These are phyloP conservation scores for Pelodiscus sinensis DNA, from an alignment of 2,113 vertebrate genomes.

Conservation along the genomic window DNA sequence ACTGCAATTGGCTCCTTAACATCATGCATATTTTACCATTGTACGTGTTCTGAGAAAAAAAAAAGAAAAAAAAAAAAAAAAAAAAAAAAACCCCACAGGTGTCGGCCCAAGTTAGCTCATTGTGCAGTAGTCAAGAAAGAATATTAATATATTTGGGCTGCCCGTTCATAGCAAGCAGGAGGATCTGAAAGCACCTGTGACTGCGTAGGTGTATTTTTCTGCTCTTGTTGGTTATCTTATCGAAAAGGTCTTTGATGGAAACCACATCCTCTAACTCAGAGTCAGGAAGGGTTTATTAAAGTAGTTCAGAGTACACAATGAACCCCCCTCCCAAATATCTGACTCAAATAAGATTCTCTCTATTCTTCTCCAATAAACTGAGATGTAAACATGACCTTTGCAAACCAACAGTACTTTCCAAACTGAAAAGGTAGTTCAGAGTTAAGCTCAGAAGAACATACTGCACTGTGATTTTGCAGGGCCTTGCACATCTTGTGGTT, in stretches of 20 bases:
- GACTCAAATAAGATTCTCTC: conserved; percentile 34
- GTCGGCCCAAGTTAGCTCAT: not conserved
- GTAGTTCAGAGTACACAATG: conserved; percentile 61
- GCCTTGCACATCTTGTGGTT: conserved; percentile 21
- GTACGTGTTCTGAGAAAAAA: not conserved
- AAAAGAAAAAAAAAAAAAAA: no score
- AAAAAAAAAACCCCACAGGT: not conserved
- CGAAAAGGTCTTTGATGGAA: conserved; percentile 79
- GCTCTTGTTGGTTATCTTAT: conserved; percentile 80
- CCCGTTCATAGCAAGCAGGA: conserved; percentile 10
- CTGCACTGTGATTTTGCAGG: conserved; percentile 39
- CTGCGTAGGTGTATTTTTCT: conserved; percentile 83
- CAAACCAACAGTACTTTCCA: conserved; percentile 68
- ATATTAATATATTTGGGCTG: conserved; percentile 41
- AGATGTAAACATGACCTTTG: conserved; percentile 63
- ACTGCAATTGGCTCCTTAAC: not conserved
- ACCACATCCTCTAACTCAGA: conserved; percentile 84
- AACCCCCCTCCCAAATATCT: conserved; percentile 33
- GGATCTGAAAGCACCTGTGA: conserved; percentile 73
- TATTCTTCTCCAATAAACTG: conserved; percentile 51
- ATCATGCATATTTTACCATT: not conserved
- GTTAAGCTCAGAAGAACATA: conserved; percentile 1
- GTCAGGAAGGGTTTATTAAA: conserved; percentile 80
- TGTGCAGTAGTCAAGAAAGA: not conserved
- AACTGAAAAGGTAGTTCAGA: conserved; percentile 45